Evolutionary conservation across 1,140 invertebrate genomes (phyloP), one percentile per base, ranked within the genome.

Genomic region (Neodiprion lecontei): DNA sequence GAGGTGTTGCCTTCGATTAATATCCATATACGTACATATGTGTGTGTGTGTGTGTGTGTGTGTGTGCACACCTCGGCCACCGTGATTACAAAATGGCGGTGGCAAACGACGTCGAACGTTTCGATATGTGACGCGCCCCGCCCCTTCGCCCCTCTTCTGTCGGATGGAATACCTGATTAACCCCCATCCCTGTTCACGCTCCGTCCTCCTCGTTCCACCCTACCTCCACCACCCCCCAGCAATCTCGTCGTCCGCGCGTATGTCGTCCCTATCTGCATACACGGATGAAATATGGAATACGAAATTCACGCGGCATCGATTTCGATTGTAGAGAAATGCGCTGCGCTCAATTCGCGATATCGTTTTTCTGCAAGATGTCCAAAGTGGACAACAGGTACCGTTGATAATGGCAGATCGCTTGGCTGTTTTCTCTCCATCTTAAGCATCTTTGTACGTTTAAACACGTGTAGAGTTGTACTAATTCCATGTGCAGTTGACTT

Each of bases 1-100:
- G 11, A 61, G 53, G 53, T 61, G 53, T 61, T 48, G 40, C 67
- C 49, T 69, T 61, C 75, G 75, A 75, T 73, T 75, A 75, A 75
- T 75, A 73, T 75, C 70, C 71, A 75, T 75, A 75, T 40, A 40
- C 28, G 5, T 40, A 40, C 28, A 40, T 40, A 40, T 40, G 5
- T 40, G 1, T 40, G 28, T 40, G 5, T 40, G 5, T 5, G 28
- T 40, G 5, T 40, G 5, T 5, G 5, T 40, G 5, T 40, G 5
- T 5, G 5, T 40, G 5, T 40, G 5, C 28, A 1, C 28, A 40
- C 28, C 71, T 40, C 74, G 70, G 40, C 14, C 48, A 67, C 67
- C 49, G 71, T 75, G 72, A 75, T 75, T 75, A 69, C 75, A 68
- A 75, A 75, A 73, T 75, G 75, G 71, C 75, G 75, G 65, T 66